A percentile compares a stretch with the other conserved stretches of the same genome.
Evolutionary conservation across 2,113 vertebrate species (phyloP).

Genomic region (Grammomys surdaster): DNA sequence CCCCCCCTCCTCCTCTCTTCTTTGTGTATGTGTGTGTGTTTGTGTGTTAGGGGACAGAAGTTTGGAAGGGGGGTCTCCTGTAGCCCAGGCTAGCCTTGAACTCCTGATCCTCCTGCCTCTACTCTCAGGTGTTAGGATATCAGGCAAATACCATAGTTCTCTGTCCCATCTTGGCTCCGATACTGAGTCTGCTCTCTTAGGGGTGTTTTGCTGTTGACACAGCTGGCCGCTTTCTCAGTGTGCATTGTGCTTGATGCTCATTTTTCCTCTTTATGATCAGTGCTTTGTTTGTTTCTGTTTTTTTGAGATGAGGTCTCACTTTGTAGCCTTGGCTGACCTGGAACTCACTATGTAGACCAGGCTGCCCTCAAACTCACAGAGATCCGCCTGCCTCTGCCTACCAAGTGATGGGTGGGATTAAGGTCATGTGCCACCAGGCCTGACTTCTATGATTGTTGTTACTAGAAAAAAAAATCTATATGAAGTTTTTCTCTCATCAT

Average conservation of each 20-base stretch:
- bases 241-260: constrained; percentile 20
- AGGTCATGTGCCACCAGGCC: not conserved
- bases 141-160: not conserved
- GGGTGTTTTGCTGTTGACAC: constrained; percentile 49
- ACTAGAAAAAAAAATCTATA: not conserved
- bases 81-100: not conserved
- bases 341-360: not conserved
- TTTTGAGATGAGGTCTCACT: constrained; percentile 4
- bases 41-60: not conserved
- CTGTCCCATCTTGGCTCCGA: not conserved
- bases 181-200: constrained; percentile 41
- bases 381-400: not conserved
- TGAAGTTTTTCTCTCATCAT: constrained; percentile 30
- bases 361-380: not conserved
- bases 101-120: not conserved
- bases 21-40: not conserved
- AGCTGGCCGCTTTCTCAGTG: constrained; percentile 32
- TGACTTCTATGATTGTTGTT: not conserved
- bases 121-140: not conserved
- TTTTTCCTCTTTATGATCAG: constrained; percentile 12
- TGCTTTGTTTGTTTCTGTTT: not conserved
- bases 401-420: not conserved
- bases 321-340: not conserved
- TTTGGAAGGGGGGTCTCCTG: not conserved
- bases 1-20: too few relatives aligned